Evolutionary conservation across 2,797 vertebrate genomes (phyloP).

Genomic region (Anabas testudineus): DNA sequence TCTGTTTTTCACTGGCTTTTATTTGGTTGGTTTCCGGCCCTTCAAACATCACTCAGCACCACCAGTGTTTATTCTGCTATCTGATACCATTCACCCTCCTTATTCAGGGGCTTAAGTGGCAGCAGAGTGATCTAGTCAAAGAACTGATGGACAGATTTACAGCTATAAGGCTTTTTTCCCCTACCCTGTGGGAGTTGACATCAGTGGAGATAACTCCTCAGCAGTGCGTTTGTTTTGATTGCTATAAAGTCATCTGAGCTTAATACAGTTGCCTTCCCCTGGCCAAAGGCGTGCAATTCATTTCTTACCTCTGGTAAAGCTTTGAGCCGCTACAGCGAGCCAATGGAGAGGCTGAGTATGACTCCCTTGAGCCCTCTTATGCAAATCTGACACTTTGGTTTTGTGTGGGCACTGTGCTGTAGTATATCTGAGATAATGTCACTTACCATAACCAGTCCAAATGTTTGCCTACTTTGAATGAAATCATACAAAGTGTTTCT

Average conservation of each 20-base stretch:
- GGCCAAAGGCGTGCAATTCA: slow-evolving; percentile 46
- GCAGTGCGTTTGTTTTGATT: slow-evolving; percentile 56
- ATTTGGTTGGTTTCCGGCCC: slow-evolving; percentile 29
- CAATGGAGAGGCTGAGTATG: slow-evolving; percentile 15
- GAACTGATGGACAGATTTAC: slow-evolving; percentile 59
- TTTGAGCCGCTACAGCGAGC: slow-evolving; percentile 26
- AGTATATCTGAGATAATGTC: not conserved
- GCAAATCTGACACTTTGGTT: slow-evolving; percentile 31
- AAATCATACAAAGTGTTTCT: not conserved
- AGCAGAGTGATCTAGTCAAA: slow-evolving; percentile 42
- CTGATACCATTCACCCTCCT: slow-evolving; percentile 46
- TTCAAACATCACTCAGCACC: slow-evolving; percentile 12
- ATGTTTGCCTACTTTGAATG: not conserved
- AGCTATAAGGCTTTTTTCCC: slow-evolving; percentile 37
- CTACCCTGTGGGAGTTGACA: slow-evolving; percentile 1
- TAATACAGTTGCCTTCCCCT: slow-evolving; percentile 37
- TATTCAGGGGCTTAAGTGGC: slow-evolving; percentile 56
- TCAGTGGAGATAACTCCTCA: slow-evolving; percentile 32
- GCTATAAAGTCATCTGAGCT: slow-evolving; percentile 30
- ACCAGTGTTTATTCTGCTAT: slow-evolving; percentile 50
- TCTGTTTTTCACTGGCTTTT: slow-evolving; percentile 24
- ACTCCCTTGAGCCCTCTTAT: slow-evolving; percentile 27
- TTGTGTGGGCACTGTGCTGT: slow-evolving; percentile 4
- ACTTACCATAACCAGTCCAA: not conserved
- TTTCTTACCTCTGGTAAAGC: slow-evolving; percentile 46